phyloP scores from a whole-genome alignment of 1,140 invertebrate genomes.

The Hyles vespertilio region DNA sequence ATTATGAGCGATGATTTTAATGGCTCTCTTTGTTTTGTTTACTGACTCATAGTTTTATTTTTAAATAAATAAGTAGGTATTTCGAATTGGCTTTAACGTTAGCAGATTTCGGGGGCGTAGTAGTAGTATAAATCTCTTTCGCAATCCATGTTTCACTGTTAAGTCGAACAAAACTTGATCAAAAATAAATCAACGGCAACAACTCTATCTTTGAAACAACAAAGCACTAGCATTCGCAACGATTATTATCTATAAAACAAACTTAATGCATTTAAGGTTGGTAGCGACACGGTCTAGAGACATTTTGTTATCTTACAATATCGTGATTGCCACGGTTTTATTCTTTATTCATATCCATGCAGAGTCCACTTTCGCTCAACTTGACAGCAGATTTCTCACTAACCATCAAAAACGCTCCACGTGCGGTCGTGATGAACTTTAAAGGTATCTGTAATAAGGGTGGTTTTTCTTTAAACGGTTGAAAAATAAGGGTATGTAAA shows the following conservation, averaged over 20 bases:
- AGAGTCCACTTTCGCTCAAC: slow-evolving; percentile 32
- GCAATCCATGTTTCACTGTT: slow-evolving; percentile 18
- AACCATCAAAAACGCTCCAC: slow-evolving; percentile 20
- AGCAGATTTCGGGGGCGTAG: too few species aligned
- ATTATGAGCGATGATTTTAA: too few species aligned
- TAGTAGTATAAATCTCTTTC: too few species aligned
- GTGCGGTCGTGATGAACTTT: slow-evolving; percentile 34
- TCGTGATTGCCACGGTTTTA: slow-evolving; percentile 25
- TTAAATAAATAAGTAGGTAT: too few species aligned
- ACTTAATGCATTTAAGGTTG: slow-evolving; percentile 73
- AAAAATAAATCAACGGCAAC: slow-evolving; percentile 71
- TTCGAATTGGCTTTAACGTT: too few species aligned
- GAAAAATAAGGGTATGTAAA: slow-evolving; percentile 43
- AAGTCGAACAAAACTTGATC: slow-evolving; percentile 65
- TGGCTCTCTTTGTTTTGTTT: too few species aligned
- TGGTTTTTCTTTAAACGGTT: slow-evolving; percentile 30
- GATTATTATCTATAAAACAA: slow-evolving; percentile 74
- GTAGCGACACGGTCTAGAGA: slow-evolving; percentile 72
- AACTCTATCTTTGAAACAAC: slow-evolving; percentile 73
- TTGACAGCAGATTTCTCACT: slow-evolving; percentile 21
- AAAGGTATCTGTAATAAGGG: slow-evolving; percentile 24
- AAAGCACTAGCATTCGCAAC: slow-evolving; percentile 70
- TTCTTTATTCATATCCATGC: slow-evolving; percentile 22
- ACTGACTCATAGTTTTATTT: too few species aligned
- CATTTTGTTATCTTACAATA: slow-evolving; percentile 55